A percentile compares a stretch with the other conserved stretches of the same genome.
Evolutionary conservation across 2,888 invertebrate species (phyloP).

Genomic region (Odontocolon sp.): DNA sequence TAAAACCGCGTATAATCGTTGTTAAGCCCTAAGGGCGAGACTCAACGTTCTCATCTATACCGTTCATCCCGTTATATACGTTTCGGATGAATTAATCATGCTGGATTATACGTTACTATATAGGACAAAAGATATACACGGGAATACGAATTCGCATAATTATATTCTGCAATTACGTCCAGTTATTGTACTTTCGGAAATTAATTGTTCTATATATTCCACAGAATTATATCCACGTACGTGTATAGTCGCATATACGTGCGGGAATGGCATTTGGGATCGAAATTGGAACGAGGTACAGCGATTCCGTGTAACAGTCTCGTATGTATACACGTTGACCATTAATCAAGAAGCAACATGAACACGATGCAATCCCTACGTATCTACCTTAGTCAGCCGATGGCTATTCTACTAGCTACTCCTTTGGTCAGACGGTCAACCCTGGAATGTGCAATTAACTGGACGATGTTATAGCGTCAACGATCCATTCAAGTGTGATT

Average conservation of each 20-base stretch:
- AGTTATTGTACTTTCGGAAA: neutral
- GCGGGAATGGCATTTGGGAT: neutral
- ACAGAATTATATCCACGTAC: neutral
- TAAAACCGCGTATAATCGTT: constrained; percentile 24
- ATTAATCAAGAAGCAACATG: constrained; percentile 51
- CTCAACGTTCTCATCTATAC: neutral
- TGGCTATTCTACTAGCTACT: constrained; percentile 15
- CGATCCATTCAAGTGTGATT: constrained; percentile 34
- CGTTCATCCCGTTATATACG: neutral
- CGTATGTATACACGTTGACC: neutral
- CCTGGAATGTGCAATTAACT: constrained; percentile 49
- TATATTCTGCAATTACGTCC: neutral
- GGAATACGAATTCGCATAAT: neutral
- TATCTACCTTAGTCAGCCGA: constrained; percentile 30
- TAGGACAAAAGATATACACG: neutral
- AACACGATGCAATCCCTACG: constrained; percentile 46
- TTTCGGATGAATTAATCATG: constrained; percentile 10
- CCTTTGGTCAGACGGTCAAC: constrained; percentile 29
- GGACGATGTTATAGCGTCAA: constrained; percentile 27
- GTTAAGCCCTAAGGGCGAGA: constrained; percentile 16
- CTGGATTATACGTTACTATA: neutral
- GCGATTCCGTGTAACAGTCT: constrained; percentile 21
- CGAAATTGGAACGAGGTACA: neutral
- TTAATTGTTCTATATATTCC: neutral
- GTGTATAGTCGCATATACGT: neutral